Evolutionary conservation across 92 coral and sea anemone genomes (phyloP).

Genomic region (Scolanthus callimorphus): DNA sequence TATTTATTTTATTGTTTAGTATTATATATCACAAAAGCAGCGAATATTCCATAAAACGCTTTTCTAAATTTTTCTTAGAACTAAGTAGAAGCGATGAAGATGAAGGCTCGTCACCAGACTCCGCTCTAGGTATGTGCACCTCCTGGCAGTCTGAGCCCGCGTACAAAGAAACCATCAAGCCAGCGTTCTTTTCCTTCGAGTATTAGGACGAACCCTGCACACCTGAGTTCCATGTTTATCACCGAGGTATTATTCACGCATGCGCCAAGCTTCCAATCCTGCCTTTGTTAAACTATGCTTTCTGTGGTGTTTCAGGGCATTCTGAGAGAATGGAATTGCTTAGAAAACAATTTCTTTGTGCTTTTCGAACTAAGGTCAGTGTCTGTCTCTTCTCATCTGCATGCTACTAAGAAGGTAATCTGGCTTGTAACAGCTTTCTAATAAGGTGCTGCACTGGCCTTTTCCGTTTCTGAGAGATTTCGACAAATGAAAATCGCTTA

Average conservation of each 20-base stretch:
- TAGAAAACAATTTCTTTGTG: slow-evolving; percentile 73
- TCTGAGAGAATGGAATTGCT: slow-evolving; percentile 65
- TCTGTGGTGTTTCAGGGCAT: slow-evolving; percentile 82
- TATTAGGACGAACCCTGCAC: slow-evolving; percentile 67
- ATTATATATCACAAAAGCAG: too few species aligned
- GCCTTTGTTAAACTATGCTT: slow-evolving; percentile 49
- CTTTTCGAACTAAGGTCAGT: slow-evolving; percentile 60
- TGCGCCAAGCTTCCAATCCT: slow-evolving; percentile 31
- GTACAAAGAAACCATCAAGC: slow-evolving; percentile 67
- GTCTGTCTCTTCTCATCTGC: too few species aligned
- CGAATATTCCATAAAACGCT: too few species aligned
- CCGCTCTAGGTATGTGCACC: slow-evolving; percentile 97
- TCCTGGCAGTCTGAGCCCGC: slow-evolving; percentile 94
- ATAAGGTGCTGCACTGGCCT: too few species aligned
- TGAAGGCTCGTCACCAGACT: slow-evolving; percentile 97
- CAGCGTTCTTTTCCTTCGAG: slow-evolving; percentile 89
- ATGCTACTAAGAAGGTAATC: too few species aligned
- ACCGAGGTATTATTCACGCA: slow-evolving; percentile 80
- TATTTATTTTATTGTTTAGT: too few species aligned
- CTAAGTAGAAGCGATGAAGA: slow-evolving; percentile 76
- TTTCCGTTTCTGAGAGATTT: too few species aligned
- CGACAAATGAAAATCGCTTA: too few species aligned
- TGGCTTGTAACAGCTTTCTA: too few species aligned
- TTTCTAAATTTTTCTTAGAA: slow-evolving; percentile 1
- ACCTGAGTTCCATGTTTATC: slow-evolving; percentile 37